Percentiles rank a stretch among this genome's conserved stretches.
Evolutionary conservation across 2,113 vertebrate species (phyloP).

Genomic region (Sapajus apella): DNA sequence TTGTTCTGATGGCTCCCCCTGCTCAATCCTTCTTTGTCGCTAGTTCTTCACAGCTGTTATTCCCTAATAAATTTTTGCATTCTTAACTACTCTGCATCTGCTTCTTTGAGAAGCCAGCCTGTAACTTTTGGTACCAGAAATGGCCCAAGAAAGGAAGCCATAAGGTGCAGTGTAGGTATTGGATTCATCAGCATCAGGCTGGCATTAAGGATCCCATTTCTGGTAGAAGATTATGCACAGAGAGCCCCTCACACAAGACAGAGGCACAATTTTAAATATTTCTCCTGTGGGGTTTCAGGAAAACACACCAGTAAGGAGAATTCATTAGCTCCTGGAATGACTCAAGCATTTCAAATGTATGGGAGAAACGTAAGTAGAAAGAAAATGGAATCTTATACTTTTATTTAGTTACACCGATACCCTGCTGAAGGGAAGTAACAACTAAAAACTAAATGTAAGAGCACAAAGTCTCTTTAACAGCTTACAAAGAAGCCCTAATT

Average conservation of each 20-base stretch:
- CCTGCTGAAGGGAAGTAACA: not conserved
- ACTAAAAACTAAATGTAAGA: not conserved
- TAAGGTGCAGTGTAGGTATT: not conserved
- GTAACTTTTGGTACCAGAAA: not conserved
- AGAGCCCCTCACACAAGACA: not conserved
- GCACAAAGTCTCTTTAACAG: not conserved
- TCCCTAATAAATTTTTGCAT: not conserved
- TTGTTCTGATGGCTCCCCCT: not conserved
- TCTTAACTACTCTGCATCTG: not conserved
- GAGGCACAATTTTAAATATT: not conserved
- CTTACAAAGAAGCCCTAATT: not conserved
- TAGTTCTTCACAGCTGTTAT: not conserved
- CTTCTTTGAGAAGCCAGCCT: not conserved
- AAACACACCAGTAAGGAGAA: not conserved
- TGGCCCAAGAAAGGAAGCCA: not conserved
- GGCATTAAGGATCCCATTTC: not conserved
- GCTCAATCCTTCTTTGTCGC: not conserved
- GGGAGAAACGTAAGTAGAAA: not conserved
- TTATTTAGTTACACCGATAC: conserved; percentile 3
- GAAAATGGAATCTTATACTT: conserved; percentile 8
- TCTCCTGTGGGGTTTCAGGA: not conserved
- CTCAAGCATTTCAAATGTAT: conserved; percentile 6
- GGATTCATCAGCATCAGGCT: not conserved
- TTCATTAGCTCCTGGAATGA: not conserved
- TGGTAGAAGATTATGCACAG: not conserved